phyloP scores from a whole-genome alignment of 2,888 invertebrate species.

The Sepiola atlantica region DNA sequence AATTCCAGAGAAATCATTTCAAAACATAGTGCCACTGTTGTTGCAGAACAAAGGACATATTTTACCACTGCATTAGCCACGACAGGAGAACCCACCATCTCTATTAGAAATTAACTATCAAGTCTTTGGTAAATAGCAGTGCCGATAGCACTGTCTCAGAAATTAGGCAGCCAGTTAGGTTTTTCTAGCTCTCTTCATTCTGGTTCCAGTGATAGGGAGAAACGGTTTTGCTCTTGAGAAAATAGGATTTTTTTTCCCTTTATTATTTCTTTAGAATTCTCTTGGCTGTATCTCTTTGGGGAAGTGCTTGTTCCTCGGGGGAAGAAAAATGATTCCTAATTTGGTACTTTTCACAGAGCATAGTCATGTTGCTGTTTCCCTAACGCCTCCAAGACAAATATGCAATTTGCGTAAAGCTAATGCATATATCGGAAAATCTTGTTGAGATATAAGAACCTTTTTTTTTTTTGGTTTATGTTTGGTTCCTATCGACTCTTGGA shows the following conservation, averaged over 20 bases:
- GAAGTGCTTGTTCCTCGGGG: not conserved
- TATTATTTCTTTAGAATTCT: constrained; percentile 21
- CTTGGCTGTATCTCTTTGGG: constrained; percentile 21
- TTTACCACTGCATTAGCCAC: not conserved
- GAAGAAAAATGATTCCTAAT: not conserved
- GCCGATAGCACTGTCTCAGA: constrained; percentile 20
- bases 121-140: not conserved
- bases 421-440: not conserved
- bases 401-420: not conserved
- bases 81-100: not conserved
- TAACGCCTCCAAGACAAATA: constrained; percentile 21
- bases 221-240: not conserved
- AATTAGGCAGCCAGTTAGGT: constrained; percentile 15
- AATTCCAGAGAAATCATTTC: not conserved
- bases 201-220: not conserved
- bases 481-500: not conserved
- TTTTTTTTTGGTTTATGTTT: not conserved
- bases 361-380: not conserved
- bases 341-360: not conserved
- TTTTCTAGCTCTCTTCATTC: not conserved
- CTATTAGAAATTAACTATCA: not conserved
- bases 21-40: not conserved
- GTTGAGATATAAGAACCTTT: not conserved
- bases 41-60: constrained; percentile 4
- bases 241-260: not conserved